A percentile compares a stretch with the other conserved stretches of the same genome.
Conservation (phyloP, 2,888 invertebrate genomes). For the Latrodectus hesperus region DNA sequence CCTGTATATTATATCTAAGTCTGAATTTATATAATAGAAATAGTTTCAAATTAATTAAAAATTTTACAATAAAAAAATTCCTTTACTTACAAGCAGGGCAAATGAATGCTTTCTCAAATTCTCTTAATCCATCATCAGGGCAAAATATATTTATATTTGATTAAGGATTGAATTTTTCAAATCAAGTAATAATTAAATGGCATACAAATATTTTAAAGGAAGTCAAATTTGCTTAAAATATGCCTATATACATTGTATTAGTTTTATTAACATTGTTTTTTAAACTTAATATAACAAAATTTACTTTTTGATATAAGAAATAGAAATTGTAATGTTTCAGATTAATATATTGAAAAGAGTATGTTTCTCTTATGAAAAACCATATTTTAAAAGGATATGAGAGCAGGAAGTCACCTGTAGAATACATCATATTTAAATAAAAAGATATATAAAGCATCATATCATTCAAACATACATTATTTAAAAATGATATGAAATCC, state of each 20-base stretch:
- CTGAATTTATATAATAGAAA: background rate
- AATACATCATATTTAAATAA: slow-evolving; percentile 12
- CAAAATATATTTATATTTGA: slow-evolving; percentile 72
- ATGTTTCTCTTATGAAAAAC: no score
- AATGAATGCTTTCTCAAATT: slow-evolving; percentile 73
- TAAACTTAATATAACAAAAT: no score
- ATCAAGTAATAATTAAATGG: background rate
- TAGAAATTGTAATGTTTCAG: no score
- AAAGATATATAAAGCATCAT: background rate
- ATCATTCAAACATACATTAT: no score
- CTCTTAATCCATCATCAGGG: slow-evolving; percentile 74
- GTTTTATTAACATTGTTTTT: no score
- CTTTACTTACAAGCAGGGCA: slow-evolving; percentile 74
- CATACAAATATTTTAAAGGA: background rate
- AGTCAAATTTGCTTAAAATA: background rate
- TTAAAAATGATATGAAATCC: no score
- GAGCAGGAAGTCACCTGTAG: slow-evolving; percentile 74
- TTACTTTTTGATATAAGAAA: no score
- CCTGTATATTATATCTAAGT: slow-evolving; percentile 18
- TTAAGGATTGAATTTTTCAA: slow-evolving; percentile 54
- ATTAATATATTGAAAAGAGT: no score
- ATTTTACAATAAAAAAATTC: background rate
- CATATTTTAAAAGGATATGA: slow-evolving; percentile 73
- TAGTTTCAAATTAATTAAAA: background rate
- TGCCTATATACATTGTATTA: background rate